These are phyloP conservation scores for Hydriomena furcata DNA, from an alignment of 2,888 invertebrate species.

Conservation along the genomic window DNA sequence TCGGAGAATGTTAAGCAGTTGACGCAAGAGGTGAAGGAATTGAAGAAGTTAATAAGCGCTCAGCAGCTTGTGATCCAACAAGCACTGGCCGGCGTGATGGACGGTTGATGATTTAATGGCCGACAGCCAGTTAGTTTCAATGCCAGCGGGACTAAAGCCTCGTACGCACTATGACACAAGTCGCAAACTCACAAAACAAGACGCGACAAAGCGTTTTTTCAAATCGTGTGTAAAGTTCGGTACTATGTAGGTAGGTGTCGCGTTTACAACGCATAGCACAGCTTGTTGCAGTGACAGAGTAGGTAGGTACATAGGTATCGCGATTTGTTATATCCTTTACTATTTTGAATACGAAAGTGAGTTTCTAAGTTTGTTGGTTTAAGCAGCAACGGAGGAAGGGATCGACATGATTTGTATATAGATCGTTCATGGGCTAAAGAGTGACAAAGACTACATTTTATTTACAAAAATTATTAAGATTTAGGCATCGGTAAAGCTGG, in stretches of 20 bases:
- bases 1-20: slow-evolving; percentile 86
- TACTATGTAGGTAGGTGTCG: neutral
- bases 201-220: slow-evolving; percentile 5
- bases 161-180: slow-evolving; percentile 18
- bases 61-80: slow-evolving; percentile 80
- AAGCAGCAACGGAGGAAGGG: too few relatives aligned
- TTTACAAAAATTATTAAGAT: too few relatives aligned
- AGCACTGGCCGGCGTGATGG: slow-evolving; percentile 72
- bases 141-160: slow-evolving; percentile 65
- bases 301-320: too few relatives aligned
- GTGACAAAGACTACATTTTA: too few relatives aligned
- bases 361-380: too few relatives aligned
- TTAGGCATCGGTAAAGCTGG: neutral
- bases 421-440: too few relatives aligned
- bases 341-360: too few relatives aligned
- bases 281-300: neutral
- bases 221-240: neutral
- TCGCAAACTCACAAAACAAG: slow-evolving; percentile 7
- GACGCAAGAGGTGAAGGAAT: slow-evolving; percentile 87
- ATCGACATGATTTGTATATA: too few relatives aligned
- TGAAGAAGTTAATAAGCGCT: slow-evolving; percentile 83
- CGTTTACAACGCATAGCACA: too few relatives aligned
- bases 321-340: too few relatives aligned
- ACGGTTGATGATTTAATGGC: slow-evolving; percentile 78
- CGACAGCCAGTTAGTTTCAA: slow-evolving; percentile 73